phyloP scores from a whole-genome alignment of 2,113 vertebrate species.

The Proteles cristata region DNA sequence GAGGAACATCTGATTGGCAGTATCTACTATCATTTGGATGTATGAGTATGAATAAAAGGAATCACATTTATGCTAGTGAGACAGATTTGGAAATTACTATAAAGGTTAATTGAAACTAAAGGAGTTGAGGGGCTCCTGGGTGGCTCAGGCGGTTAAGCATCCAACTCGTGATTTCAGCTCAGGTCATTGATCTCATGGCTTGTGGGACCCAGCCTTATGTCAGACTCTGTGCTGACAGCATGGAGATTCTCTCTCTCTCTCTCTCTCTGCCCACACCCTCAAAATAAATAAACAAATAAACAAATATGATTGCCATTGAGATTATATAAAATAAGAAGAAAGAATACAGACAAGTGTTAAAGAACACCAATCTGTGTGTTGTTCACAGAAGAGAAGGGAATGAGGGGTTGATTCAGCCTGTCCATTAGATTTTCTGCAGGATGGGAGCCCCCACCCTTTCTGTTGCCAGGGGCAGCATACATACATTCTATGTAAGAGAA shows the following conservation, averaged over 20 bases:
- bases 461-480: background rate
- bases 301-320: background rate
- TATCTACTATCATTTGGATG: background rate
- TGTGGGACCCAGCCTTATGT: no score
- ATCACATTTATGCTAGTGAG: background rate
- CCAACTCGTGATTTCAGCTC: no score
- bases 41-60: background rate
- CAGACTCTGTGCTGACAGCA: no score
- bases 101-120: background rate
- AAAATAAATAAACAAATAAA: no score
- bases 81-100: background rate
- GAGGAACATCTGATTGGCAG: background rate
- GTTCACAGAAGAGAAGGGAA: background rate
- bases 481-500: background rate
- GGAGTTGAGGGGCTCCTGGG: background rate
- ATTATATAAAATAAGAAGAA: background rate
- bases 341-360: background rate
- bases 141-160: no score
- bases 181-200: no score
- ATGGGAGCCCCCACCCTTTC: background rate
- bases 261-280: no score
- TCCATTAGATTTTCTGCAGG: background rate
- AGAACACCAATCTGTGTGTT: background rate
- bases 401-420: background rate
- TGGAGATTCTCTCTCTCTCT: no score